phyloP scores from a whole-genome alignment of 2,888 invertebrate genomes.

The Melinaea marsaeus region DNA sequence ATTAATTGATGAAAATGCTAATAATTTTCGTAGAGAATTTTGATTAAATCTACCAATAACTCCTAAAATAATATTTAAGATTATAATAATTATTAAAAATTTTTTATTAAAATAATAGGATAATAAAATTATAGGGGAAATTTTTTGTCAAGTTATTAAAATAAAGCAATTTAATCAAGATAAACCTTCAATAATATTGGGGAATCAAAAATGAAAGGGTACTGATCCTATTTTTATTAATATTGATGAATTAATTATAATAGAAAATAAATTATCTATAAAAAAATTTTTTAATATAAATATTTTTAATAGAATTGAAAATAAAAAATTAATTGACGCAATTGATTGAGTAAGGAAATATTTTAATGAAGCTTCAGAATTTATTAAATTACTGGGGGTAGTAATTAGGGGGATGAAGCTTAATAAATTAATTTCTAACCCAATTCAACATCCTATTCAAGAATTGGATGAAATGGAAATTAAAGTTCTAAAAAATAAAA shows the following conservation, averaged over 20 bases:
- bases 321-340: conserved; percentile 76
- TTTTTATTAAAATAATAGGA: conserved; percentile 65
- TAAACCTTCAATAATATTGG: conserved; percentile 78
- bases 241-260: conserved; percentile 61
- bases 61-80: conserved; percentile 68
- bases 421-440: conserved; percentile 80
- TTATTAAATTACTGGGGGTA: conserved; percentile 65
- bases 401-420: conserved; percentile 79
- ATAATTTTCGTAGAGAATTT: conserved; percentile 76
- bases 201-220: conserved; percentile 80
- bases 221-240: conserved; percentile 78
- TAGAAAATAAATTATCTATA: conserved; percentile 43
- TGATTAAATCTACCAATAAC: conserved; percentile 75
- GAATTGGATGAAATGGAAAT: conserved; percentile 61
- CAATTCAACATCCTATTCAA: conserved; percentile 76
- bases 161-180: conserved; percentile 76
- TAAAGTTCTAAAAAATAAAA: conserved; percentile 56
- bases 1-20: conserved; percentile 81
- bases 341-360: conserved; percentile 79
- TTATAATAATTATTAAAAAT: conserved; percentile 63
- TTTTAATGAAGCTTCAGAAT: conserved; percentile 78
- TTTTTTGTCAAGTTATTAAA: conserved; percentile 81
- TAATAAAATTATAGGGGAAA: conserved; percentile 77
- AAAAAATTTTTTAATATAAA: conserved; percentile 52
- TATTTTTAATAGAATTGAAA: conserved; percentile 64